These are phyloP conservation scores for Gobio occitaniae DNA, from an alignment of 2,797 vertebrate genomes.

Conservation along the genomic window DNA sequence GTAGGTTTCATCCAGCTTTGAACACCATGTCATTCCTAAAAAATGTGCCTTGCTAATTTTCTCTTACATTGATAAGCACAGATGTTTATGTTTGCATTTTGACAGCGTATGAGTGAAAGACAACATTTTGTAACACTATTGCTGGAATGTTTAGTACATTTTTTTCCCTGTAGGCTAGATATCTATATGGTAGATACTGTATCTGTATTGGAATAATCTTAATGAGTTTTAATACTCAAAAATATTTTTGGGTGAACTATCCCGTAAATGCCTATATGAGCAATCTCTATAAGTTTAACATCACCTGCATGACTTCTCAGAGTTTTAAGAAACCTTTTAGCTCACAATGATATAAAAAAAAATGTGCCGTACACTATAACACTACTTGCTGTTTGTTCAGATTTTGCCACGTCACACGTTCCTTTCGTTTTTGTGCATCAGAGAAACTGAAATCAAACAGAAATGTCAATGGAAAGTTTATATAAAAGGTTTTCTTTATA, in stretches of 20 bases:
- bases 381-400: constrained; percentile 7
- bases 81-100: background rate
- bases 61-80: background rate
- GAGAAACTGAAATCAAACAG: constrained; percentile 22
- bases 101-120: background rate
- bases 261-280: background rate
- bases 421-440: constrained; percentile 2
- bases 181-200: background rate
- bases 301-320: background rate
- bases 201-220: background rate
- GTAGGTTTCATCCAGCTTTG: background rate
- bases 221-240: too few relatives aligned
- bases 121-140: background rate
- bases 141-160: background rate
- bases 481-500: constrained; percentile 43
- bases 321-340: background rate
- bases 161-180: background rate
- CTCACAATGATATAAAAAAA: background rate
- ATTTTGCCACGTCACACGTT: constrained; percentile 13
- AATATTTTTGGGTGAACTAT: background rate
- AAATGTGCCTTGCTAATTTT: background rate
- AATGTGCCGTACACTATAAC: background rate
- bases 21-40: background rate
- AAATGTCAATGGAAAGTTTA: constrained; percentile 39
- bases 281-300: background rate